Base-by-base conservation (phyloP, 2,113 vertebrate species). In the Apteryx mantelli region DNA sequence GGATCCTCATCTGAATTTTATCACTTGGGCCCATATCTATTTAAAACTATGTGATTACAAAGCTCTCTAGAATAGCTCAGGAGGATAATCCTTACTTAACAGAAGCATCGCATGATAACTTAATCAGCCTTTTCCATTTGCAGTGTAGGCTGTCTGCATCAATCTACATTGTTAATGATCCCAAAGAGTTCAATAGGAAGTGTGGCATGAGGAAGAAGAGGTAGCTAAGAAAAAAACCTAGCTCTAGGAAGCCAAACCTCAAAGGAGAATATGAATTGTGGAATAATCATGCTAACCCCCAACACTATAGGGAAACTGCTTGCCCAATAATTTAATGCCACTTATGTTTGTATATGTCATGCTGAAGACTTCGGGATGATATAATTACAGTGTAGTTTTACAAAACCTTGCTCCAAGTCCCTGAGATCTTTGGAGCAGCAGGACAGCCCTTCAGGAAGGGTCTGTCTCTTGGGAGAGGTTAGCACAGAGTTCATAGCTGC, bases 111-210 rank as follows among this genome's bases (percentile, higher is more conserved):
- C 69, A 70, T 89, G 84, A 93, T 96, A 91, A 86, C 93, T 95
- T 97, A 94, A 96, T 97, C 93, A 96, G 76, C 25, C 63, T 95
- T 92, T 93, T 52, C 63, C 86, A 91, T 87, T 91, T 93, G 74
- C 81, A 78, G 34, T 63, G 58, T 68, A 91, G 81, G 69, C 74
- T 92, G 86, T 58, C 90, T 86, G 89, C 89, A 95, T 93, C 94
- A 95, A 92, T 95, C 89, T 95, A 38, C 95, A 95, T 87, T 89
- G 60, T 71, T 94, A 95, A 95, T 90, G 73, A 95, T 97, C 82
- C 84, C 83, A 82, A 70, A 68, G 89, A 74, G 85, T 81, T 88
- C 55, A 77, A 74, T 94, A 88, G 61, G 36, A 61, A 5, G 1
- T 9, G 9, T 76, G 56, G 70, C 58, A 52, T 6, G 34, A 93